Evolutionary conservation across 2,113 vertebrate genomes (phyloP).

Genomic region (Lethenteron reissneri): DNA sequence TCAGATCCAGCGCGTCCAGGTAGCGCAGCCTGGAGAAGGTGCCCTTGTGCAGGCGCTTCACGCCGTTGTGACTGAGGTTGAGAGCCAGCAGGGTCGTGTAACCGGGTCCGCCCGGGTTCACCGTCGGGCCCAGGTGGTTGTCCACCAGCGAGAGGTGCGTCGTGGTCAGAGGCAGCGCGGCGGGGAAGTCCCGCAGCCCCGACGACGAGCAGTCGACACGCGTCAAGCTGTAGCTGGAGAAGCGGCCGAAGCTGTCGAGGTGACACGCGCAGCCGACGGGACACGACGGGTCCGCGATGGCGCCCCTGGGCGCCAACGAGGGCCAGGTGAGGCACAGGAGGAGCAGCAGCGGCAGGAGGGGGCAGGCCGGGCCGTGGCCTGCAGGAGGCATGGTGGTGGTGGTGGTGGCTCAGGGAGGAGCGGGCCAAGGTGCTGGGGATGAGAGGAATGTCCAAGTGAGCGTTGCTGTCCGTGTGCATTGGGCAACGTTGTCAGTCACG

Average conservation of each 20-base stretch:
- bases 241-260: slow-evolving; percentile 78
- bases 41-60: slow-evolving; percentile 33
- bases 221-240: slow-evolving; percentile 88
- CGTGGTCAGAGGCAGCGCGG: slow-evolving; percentile 74
- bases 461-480: too few species aligned
- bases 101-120: slow-evolving; percentile 63
- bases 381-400: too few species aligned
- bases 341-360: too few species aligned
- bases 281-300: too few species aligned
- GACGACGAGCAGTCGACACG: slow-evolving; percentile 61
- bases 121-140: slow-evolving; percentile 46
- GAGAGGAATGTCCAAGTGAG: too few species aligned
- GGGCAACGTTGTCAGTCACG: too few species aligned
- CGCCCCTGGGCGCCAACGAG: too few species aligned
- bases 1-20: slow-evolving; percentile 71
- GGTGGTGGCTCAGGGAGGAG: too few species aligned
- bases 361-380: too few species aligned
- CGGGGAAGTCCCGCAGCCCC: slow-evolving; percentile 36
- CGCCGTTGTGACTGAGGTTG: slow-evolving; percentile 62
- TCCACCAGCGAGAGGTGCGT: slow-evolving; percentile 66
- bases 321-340: too few species aligned
- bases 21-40: slow-evolving; percentile 69
- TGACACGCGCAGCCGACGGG: slow-evolving; percentile 45
- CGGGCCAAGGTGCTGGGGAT: too few species aligned
- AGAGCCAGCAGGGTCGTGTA: slow-evolving; percentile 79